Evolutionary conservation across 2,797 vertebrate species (phyloP), one percentile per base, ranked within the genome.

Genomic region (Vespertilio murinus): DNA sequence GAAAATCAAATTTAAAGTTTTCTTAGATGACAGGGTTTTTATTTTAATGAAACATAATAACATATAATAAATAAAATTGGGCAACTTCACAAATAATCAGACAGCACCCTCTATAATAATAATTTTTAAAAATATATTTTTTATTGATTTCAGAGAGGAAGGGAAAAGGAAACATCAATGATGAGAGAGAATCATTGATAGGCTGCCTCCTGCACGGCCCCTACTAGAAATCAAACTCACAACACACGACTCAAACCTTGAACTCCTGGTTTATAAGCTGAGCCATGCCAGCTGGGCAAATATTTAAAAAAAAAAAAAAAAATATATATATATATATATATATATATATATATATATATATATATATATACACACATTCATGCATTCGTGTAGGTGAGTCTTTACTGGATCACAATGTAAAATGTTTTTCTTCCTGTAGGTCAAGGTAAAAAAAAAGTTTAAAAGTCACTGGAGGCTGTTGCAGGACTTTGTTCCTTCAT

Each of bases 1-100:
- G 82, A 54, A 96, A 77, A 91, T 85, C 18, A 81, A 91, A 88
- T 73, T 91, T 82, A 85, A 89, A 89, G 35, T 65, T 90, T 61
- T 71, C 12, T 61, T 61, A 84, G 3, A 16, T 67, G 54, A 22
- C 8, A 40, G 25, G 7, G 33, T 38, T 11, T 42, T 42, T 33
- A 70, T 87, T 42, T 59, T 33, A 8, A 28, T 77, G 33, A 73
- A 81, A 69, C 12, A 20, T 64, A 73, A 49, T 74, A 54, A 54
- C 7, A 67, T 67, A 64, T 30, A 45, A 81, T 87, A 81, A 90
- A 95, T 74, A 94, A 77, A 59, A 88, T 33, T 23, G 67, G 28
- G 83, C 28, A 73, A 42, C 11, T 75, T 86, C 30, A 89, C 54
- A 67, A 56, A 82, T 82, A 47, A 65, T 65, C 40, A 65, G 59